Evolutionary conservation across 2,113 vertebrate species (phyloP).

Genomic region (Vidua macroura): DNA sequence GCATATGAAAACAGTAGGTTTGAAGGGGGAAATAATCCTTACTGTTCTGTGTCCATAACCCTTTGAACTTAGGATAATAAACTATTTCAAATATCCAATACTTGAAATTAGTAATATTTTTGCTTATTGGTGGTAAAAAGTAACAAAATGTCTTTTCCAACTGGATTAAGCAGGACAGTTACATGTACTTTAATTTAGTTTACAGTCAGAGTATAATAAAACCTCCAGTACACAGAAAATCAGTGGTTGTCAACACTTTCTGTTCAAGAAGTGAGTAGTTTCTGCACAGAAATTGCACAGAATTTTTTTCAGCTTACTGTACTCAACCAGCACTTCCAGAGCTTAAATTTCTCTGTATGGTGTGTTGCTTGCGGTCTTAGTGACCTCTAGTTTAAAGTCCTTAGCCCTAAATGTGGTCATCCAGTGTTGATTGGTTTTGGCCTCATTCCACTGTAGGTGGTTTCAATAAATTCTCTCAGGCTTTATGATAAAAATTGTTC

Average conservation of each 20-base stretch:
- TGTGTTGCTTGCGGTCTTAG: not conserved
- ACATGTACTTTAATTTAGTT: not conserved
- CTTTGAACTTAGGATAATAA: not conserved
- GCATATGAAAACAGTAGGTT: not conserved
- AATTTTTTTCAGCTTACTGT: not conserved
- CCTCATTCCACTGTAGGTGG: conserved; percentile 55
- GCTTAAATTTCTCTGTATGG: not conserved
- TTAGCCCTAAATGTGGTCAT: conserved; percentile 22
- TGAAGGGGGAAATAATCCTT: not conserved
- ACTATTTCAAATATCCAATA: not conserved
- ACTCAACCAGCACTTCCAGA: not conserved
- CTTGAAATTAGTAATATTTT: not conserved
- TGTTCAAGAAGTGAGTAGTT: not conserved
- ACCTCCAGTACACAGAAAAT: not conserved
- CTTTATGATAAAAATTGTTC: conserved; percentile 61
- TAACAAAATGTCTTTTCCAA: not conserved
- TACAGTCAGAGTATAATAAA: not conserved
- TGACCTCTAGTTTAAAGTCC: not conserved
- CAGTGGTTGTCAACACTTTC: not conserved
- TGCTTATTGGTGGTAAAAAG: not conserved
- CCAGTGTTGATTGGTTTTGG: conserved; percentile 31
- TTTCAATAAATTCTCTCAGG: conserved; percentile 62
- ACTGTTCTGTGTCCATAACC: not conserved
- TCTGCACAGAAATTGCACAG: not conserved
- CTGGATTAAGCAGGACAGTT: not conserved